phyloP scores from a whole-genome alignment of 2,888 invertebrate genomes.

The Leucophenga maculata region DNA sequence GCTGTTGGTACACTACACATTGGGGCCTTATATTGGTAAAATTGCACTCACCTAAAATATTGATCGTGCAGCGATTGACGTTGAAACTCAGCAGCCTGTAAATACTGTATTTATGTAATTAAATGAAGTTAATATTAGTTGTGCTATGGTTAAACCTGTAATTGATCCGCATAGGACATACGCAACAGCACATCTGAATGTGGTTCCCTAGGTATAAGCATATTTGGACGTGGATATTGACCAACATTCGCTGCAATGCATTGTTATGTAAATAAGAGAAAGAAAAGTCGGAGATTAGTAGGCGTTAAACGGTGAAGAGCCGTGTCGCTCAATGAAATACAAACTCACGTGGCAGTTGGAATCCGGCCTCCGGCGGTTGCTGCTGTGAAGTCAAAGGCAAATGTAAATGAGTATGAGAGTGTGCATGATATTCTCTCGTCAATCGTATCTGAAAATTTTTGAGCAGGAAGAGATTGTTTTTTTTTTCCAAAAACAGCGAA shows the following conservation, averaged over 20 bases:
- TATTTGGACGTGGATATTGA: conserved; percentile 73
- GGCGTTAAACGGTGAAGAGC: background rate
- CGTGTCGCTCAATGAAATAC: conserved; percentile 58
- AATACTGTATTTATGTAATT: conserved; percentile 72
- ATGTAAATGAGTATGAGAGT: conserved; percentile 93
- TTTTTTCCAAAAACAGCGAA: conserved; percentile 68
- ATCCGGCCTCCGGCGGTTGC: conserved; percentile 80
- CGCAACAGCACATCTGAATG: conserved; percentile 73
- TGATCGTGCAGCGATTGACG: conserved; percentile 73
- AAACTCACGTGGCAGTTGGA: conserved; percentile 77
- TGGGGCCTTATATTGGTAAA: background rate
- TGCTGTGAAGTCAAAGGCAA: conserved; percentile 88
- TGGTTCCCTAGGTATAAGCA: conserved; percentile 73
- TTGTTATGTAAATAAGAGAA: background rate
- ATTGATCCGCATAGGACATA: conserved; percentile 73
- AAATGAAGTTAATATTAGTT: conserved; percentile 65
- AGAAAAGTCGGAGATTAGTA: conserved; percentile 1
- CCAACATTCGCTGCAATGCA: conserved; percentile 71
- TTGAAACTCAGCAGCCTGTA: conserved; percentile 73
- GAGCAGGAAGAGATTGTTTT: conserved; percentile 48
- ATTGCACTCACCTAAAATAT: conserved; percentile 71
- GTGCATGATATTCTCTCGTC: conserved; percentile 94
- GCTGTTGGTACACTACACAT: too few species aligned
- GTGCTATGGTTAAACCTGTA: conserved; percentile 71
- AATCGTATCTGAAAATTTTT: conserved; percentile 83